Percentiles rank a stretch among this genome's conserved stretches.
These are phyloP conservation scores for Pseudopleuronectes americanus DNA, from an alignment of 2,797 vertebrate species.

Conservation along the genomic window DNA sequence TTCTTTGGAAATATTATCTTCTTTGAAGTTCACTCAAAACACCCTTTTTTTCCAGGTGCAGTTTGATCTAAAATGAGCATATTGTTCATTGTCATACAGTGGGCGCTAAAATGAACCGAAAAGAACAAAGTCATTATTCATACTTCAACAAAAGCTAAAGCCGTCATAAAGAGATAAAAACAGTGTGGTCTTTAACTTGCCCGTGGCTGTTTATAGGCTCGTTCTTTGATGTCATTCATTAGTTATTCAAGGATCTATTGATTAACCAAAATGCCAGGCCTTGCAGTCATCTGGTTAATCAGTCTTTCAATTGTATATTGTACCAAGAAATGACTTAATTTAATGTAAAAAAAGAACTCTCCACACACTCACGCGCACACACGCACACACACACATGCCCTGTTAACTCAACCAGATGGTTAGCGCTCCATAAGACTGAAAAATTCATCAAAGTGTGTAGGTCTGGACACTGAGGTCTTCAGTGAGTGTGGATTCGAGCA, in stretches of 20 bases:
- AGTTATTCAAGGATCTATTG: constrained; percentile 79
- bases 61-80: constrained; percentile 57
- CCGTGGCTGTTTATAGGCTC: constrained; percentile 66
- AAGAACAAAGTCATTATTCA: constrained; percentile 67
- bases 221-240: constrained; percentile 76
- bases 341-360: constrained; percentile 46
- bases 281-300: constrained; percentile 76
- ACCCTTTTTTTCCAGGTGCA: constrained; percentile 38
- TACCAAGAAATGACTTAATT: constrained; percentile 58
- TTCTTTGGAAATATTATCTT: constrained; percentile 14
- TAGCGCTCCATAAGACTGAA: constrained; percentile 59
- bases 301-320: constrained; percentile 67
- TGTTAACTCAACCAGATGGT: constrained; percentile 71
- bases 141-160: constrained; percentile 71
- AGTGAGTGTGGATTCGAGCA: constrained; percentile 46
- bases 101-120: constrained; percentile 52
- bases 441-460: constrained; percentile 73
- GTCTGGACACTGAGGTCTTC: constrained; percentile 62
- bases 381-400: constrained; percentile 29
- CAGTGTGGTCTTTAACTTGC: constrained; percentile 64
- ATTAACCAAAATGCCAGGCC: constrained; percentile 78
- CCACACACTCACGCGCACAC: constrained; percentile 21
- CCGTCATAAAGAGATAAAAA: constrained; percentile 73
- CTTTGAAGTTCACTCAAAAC: constrained; percentile 48
- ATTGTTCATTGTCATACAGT: constrained; percentile 49